Percentiles rank a stretch among this genome's conserved stretches.
phyloP scores from a whole-genome alignment of 2,113 vertebrate species.

The Erythrocebus patas region DNA sequence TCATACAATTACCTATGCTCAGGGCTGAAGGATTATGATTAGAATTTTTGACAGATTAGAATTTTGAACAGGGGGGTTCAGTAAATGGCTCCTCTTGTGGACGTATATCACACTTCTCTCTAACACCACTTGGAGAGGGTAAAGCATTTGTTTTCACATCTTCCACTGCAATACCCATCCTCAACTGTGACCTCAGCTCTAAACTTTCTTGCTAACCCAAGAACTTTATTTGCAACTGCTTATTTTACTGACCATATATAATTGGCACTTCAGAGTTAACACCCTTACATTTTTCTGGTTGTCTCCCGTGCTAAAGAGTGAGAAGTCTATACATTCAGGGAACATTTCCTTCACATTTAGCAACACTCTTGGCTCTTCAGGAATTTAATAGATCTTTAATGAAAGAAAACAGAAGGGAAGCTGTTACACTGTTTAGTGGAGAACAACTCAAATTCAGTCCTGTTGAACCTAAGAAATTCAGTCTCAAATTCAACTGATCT shows the following conservation, averaged over 20 bases:
- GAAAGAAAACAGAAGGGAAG: slow-evolving; percentile 48
- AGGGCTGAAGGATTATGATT: neutral
- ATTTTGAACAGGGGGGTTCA: neutral
- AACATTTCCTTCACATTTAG: slow-evolving; percentile 54
- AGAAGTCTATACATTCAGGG: slow-evolving; percentile 59
- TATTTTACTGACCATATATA: slow-evolving; percentile 66
- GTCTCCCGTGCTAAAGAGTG: neutral
- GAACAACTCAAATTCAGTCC: neutral
- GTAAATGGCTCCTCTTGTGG: neutral
- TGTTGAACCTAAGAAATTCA: neutral
- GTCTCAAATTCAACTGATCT: neutral
- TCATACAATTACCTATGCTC: neutral
- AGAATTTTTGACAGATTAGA: neutral
- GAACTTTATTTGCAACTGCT: neutral
- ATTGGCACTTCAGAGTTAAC: slow-evolving; percentile 40
- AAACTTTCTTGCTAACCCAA: slow-evolving; percentile 18
- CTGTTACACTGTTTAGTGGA: neutral
- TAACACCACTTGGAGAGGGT: neutral
- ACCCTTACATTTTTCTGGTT: neutral
- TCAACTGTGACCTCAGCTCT: neutral
- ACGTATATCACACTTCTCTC: neutral
- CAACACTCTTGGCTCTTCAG: neutral
- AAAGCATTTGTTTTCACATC: neutral
- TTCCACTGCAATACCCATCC: neutral
- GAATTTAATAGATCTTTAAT: slow-evolving; percentile 58